Conservation (phyloP, 2,888 invertebrate genomes). For the Acronicta alni region DNA sequence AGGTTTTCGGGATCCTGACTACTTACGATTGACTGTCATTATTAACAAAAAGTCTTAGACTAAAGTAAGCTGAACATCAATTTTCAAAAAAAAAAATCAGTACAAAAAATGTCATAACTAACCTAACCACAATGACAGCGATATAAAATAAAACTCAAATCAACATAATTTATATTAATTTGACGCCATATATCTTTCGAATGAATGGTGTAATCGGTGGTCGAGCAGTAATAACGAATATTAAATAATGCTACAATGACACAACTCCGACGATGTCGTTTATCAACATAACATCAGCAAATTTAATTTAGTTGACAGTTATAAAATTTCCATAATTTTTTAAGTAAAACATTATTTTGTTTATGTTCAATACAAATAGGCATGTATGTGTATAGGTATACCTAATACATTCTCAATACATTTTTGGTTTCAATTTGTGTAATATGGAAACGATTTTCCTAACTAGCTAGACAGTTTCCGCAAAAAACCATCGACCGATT, state of each 20-base stretch:
- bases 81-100: no score
- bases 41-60: no score
- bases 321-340: background rate
- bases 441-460: no score
- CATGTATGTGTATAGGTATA: no score
- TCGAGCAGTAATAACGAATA: conserved; percentile 55
- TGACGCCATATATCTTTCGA: conserved; percentile 65
- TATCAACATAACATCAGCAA: background rate
- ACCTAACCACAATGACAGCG: conserved; percentile 12
- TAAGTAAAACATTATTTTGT: background rate
- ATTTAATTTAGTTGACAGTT: conserved; percentile 8
- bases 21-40: conserved; percentile 1
- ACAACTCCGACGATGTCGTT: conserved; percentile 26
- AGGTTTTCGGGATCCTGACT: no score
- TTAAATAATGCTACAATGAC: conserved; percentile 52
- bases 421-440: no score
- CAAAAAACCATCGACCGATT: no score
- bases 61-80: no score
- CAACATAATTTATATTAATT: conserved; percentile 64
- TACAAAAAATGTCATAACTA: background rate
- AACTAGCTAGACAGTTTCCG: no score
- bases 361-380: no score
- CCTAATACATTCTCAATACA: no score
- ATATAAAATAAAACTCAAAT: conserved; percentile 48
- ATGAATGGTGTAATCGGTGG: conserved; percentile 66